Base-by-base conservation (phyloP, 1,140 invertebrate species). In the Planococcus citri region DNA sequence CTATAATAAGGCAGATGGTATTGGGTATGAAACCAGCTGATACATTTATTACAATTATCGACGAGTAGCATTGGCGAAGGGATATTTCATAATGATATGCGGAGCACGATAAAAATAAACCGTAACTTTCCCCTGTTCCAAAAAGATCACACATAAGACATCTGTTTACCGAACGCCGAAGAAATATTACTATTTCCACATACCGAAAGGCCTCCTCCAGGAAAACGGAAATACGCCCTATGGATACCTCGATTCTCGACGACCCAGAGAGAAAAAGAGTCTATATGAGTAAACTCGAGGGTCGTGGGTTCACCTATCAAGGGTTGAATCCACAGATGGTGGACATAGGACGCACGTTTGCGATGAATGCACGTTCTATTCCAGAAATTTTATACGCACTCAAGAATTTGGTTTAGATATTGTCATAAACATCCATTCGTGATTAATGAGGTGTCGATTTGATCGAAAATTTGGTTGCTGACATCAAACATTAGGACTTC, bases 11-110 rank as follows among this genome's bases (percentile, higher is more conserved):
- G 41, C 41, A 51, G 41, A 51, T 51, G 41, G 41, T 51, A 37
- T 20, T 51, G 17, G 41, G 41, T 51, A 33, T 33, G 17, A 51
- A 51, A 51, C 41, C 41, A 51, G 41, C 41, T 51, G 41, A 51
- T 51, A 51, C 41, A 51, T 51, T 37, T 51, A 51, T 51, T 51
- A 51, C 41, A 51, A 51, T 51, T 51, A 51, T 51, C 41, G 41
- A 51, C 41, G 10, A 51, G 29, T 12, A 33, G 29, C 29, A 33
- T 33, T 33, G 12, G 41, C n/a, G 17, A 20, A 51, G 41, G 41
- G 41, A 51, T 37, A 37, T 37, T 37, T 51, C 41, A n/a, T 51
- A 51, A 51, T 51, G 41, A 51, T 51, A 51, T 51, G 41, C 41
- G 12, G 6, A 51, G 2, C 17, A 17, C 41, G 41, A 51, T 51